These are phyloP conservation scores for Cacoxenus indagator DNA, from an alignment of 2,888 invertebrate species.

Conservation along the genomic window DNA sequence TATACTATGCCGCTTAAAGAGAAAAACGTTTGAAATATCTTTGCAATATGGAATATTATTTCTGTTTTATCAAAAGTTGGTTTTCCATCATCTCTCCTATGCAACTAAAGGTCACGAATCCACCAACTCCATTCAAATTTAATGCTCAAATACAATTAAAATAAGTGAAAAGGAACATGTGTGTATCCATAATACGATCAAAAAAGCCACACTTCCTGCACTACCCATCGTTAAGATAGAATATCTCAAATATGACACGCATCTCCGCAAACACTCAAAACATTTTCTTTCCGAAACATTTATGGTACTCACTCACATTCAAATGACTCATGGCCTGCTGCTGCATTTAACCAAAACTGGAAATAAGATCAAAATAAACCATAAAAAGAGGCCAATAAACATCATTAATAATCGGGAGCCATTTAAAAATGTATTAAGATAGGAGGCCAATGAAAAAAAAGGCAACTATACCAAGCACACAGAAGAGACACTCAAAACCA, in stretches of 20 bases:
- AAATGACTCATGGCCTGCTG: not conserved
- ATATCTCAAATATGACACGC: not conserved
- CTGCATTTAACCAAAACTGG: not conserved
- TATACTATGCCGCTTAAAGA: too few relatives aligned
- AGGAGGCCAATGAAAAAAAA: not conserved
- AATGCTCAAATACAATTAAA: too few relatives aligned
- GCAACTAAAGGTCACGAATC: too few relatives aligned
- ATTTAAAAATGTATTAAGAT: slow-evolving; percentile 6
- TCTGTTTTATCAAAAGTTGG: too few relatives aligned
- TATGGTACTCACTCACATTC: not conserved
- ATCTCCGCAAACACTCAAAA: not conserved
- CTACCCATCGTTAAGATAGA: not conserved
- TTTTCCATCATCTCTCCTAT: too few relatives aligned
- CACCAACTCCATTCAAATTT: too few relatives aligned
- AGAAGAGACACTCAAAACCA: slow-evolving; percentile 4
- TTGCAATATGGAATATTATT: too few relatives aligned
- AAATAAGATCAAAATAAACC: not conserved
- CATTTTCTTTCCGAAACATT: not conserved
- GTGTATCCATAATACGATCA: not conserved
- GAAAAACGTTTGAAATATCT: too few relatives aligned
- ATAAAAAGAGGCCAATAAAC: slow-evolving; percentile 9
- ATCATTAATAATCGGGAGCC: not conserved
- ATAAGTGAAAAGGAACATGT: not conserved
- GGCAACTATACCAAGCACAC: not conserved
- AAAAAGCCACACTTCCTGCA: not conserved